Percentiles rank a stretch among this genome's conserved stretches.
These are phyloP conservation scores for Ormyrus labotus DNA, from an alignment of 2,888 invertebrate genomes.

Conservation along the genomic window DNA sequence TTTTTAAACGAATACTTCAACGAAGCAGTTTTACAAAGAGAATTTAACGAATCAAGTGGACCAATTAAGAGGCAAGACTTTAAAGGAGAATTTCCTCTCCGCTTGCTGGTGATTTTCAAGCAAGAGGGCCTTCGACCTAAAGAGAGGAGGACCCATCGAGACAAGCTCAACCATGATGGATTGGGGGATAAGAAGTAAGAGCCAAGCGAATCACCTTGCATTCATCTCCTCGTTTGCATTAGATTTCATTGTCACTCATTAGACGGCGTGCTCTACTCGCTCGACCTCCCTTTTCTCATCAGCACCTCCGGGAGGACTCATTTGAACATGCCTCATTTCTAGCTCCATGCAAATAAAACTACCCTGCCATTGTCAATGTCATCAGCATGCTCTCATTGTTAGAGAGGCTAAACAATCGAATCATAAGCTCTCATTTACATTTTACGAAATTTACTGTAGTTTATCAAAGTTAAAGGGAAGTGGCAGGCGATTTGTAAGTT, in stretches of 20 bases:
- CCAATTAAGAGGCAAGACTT: constrained; percentile 50
- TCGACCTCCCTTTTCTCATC: too few species aligned
- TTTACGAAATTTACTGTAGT: too few species aligned
- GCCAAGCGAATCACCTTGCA: constrained; percentile 33
- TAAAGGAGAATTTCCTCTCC: neutral
- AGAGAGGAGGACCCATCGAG: neutral
- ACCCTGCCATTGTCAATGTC: neutral
- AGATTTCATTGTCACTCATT: neutral
- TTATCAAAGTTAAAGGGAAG: too few species aligned
- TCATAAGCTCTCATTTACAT: too few species aligned
- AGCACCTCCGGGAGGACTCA: too few species aligned
- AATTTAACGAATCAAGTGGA: constrained; percentile 44
- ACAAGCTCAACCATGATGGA: constrained; percentile 56
- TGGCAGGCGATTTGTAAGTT: too few species aligned
- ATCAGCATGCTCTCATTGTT: constrained; percentile 10
- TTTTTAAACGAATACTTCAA: constrained; percentile 10
- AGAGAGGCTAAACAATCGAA: too few species aligned
- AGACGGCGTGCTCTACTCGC: too few species aligned
- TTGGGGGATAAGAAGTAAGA: constrained; percentile 58
- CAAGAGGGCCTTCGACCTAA: neutral
- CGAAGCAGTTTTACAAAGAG: constrained; percentile 7
- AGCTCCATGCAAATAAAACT: constrained; percentile 4
- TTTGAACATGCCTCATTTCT: neutral
- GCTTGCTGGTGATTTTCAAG: constrained; percentile 1
- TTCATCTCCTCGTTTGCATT: constrained; percentile 26